A percentile compares a stretch with the other conserved stretches of the same genome.
These are phyloP conservation scores for Papilio aristodemus DNA, from an alignment of 1,140 invertebrate species.

Conservation along the genomic window DNA sequence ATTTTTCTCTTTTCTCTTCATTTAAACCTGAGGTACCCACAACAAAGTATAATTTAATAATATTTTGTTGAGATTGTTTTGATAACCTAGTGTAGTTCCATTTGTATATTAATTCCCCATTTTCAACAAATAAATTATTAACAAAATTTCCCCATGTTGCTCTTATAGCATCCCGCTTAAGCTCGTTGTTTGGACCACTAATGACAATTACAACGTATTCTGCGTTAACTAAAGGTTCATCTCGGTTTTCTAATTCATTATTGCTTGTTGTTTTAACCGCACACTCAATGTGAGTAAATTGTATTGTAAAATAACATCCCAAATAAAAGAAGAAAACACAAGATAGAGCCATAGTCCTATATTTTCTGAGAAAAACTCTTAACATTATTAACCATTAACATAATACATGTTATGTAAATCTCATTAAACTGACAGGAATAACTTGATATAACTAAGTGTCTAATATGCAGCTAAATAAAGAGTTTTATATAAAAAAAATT, in stretches of 20 bases:
- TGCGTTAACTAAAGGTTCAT: conserved; percentile 39
- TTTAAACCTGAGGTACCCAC: conserved; percentile 57
- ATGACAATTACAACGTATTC: conserved; percentile 66
- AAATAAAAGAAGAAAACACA: conserved; percentile 70
- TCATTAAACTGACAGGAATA: background rate
- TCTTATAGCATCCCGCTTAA: conserved; percentile 62
- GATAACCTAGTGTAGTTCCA: conserved; percentile 63
- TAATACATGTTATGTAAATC: conserved; percentile 36
- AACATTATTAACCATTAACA: conserved; percentile 43
- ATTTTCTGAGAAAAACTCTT: conserved; percentile 47
- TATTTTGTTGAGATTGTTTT: conserved; percentile 38
- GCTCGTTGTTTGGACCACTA: conserved; percentile 63
- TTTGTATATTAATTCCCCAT: conserved; percentile 64
- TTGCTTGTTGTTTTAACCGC: conserved; percentile 38
- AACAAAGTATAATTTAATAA: conserved; percentile 64
- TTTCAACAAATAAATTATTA: conserved; percentile 64
- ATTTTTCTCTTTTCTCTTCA: conserved; percentile 41
- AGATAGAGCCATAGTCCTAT: conserved; percentile 61
- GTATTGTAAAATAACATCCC: conserved; percentile 63
- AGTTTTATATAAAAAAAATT: too few relatives aligned
- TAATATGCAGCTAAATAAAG: background rate
- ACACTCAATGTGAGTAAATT: conserved; percentile 63
- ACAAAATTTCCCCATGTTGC: conserved; percentile 66
- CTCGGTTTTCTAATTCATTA: conserved; percentile 33
- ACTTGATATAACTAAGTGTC: background rate